phyloP scores from a whole-genome alignment of 2,113 vertebrate species.

The Sclerurus mexicanus region DNA sequence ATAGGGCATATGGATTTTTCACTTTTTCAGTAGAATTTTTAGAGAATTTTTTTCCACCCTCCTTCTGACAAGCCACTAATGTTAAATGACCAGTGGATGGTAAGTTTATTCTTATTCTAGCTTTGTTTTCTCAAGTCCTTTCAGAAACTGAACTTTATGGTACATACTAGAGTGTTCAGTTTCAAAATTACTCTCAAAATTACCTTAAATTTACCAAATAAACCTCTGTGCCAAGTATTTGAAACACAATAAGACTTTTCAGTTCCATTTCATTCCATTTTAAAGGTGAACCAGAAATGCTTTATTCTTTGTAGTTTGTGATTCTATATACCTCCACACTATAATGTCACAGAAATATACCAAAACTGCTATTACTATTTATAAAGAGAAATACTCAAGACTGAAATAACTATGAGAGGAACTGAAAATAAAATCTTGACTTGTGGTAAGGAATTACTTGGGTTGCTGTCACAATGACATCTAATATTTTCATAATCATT shows the following conservation, averaged over 20 bases:
- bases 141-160: not conserved
- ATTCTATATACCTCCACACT: not conserved
- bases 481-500: not conserved
- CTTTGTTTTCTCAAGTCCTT: not conserved
- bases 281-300: not conserved
- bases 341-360: not conserved
- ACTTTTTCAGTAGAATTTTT: not conserved
- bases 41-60: not conserved
- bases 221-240: not conserved
- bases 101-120: not conserved
- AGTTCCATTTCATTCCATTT: not conserved
- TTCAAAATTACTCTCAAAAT: not conserved
- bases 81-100: not conserved
- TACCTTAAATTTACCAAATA: not conserved
- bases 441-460: not conserved
- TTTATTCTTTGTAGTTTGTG: not conserved
- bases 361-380: not conserved
- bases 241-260: not conserved
- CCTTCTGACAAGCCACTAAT: accelerated
- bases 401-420: not conserved
- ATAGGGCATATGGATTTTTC: not conserved
- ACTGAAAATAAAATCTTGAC: not conserved
- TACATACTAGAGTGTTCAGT: not conserved
- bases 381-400: not conserved
- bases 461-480: not conserved